Percentiles rank a stretch among this genome's conserved stretches.
Conservation (phyloP, 2,888 invertebrate genomes). For the Eudasyphora cyanicolor region DNA sequence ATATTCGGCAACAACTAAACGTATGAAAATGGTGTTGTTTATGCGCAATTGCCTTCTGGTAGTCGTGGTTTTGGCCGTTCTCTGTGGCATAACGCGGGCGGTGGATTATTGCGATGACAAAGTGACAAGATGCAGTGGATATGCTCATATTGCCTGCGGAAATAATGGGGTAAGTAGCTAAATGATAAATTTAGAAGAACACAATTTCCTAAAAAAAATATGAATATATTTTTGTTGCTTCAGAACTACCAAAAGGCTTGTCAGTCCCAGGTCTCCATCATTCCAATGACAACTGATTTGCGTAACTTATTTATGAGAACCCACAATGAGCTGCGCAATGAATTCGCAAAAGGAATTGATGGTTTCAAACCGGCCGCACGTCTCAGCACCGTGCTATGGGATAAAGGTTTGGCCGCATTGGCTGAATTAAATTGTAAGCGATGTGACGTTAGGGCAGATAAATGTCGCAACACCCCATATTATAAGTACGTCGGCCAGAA, state of each 20-base stretch:
- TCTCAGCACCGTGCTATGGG: conserved; percentile 74
- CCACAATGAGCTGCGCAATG: conserved; percentile 50
- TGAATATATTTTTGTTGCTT: not conserved
- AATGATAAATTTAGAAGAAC: not conserved
- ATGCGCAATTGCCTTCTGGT: not conserved
- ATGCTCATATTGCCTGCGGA: not conserved
- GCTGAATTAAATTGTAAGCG: conserved; percentile 71
- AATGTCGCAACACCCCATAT: conserved; percentile 70
- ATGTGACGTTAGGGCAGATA: conserved; percentile 70
- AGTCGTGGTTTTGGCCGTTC: not conserved
- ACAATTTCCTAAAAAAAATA: too few relatives aligned
- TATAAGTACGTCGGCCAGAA: conserved; percentile 73
- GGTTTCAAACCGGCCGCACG: conserved; percentile 64
- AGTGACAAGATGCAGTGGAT: not conserved
- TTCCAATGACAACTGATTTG: conserved; percentile 28
- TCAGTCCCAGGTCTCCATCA: conserved; percentile 18
- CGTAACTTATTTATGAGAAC: conserved; percentile 15
- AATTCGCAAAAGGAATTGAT: conserved; percentile 41
- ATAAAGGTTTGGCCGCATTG: conserved; percentile 70
- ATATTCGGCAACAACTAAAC: too few relatives aligned
- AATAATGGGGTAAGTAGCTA: not conserved
- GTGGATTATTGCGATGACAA: not conserved
- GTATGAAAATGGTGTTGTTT: too few relatives aligned
- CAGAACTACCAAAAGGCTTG: conserved; percentile 22
- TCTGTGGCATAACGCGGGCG: not conserved